Percentiles rank a stretch among this genome's conserved stretches.
phyloP scores from a whole-genome alignment of 2,113 vertebrate species.

The Glaucomys volans region DNA sequence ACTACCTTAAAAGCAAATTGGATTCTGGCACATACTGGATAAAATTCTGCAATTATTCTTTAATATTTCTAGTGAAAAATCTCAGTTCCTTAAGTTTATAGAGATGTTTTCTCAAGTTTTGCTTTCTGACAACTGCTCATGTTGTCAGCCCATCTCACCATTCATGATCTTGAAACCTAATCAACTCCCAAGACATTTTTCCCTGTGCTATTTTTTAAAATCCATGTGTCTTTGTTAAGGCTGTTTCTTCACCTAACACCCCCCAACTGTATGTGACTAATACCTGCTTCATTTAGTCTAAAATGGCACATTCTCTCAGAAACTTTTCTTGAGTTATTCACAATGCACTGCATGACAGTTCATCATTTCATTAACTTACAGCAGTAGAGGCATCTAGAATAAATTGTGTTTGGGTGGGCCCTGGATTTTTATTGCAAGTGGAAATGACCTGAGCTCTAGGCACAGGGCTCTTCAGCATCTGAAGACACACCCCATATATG shows the following conservation, averaged over 20 bases:
- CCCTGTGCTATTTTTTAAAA: neutral
- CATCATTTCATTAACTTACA: neutral
- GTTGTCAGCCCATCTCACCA: neutral
- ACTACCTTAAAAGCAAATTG: neutral
- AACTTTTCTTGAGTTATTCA: neutral
- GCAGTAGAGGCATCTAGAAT: neutral
- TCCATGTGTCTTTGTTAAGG: neutral
- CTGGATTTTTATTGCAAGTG: neutral
- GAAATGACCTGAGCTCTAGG: neutral
- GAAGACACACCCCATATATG: neutral
- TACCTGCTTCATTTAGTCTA: neutral
- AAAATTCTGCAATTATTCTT: neutral
- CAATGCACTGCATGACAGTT: neutral
- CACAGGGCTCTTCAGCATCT: too few species aligned
- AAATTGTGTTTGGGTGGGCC: neutral
- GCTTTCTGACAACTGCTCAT: neutral
- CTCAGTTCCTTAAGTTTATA: neutral
- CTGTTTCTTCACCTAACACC: neutral
- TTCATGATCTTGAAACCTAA: neutral
- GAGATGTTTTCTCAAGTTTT: neutral
- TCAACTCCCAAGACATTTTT: neutral
- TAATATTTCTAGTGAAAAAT: neutral
- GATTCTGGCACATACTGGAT: neutral
- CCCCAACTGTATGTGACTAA: neutral
- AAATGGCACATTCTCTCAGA: neutral